Conservation (phyloP, 2,888 invertebrate species). For the Mythimna loreyi region DNA sequence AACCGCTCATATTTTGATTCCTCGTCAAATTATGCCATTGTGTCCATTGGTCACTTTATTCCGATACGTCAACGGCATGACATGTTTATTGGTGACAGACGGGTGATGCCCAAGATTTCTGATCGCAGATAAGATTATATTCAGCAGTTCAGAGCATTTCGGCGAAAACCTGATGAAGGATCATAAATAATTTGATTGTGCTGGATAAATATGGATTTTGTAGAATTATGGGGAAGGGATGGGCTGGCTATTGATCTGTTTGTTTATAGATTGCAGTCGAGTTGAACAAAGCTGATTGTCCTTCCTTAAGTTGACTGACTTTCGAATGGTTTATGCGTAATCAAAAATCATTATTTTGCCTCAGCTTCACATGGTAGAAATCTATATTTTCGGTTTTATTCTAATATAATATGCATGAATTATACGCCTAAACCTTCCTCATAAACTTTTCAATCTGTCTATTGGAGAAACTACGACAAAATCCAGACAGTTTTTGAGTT, state of each 20-base stretch:
- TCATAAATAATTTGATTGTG: conserved; percentile 64
- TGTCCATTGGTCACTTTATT: conserved; percentile 80
- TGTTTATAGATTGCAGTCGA: conserved; percentile 1
- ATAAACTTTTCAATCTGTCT: too few relatives aligned
- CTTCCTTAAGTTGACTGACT: background rate
- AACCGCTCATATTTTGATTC: conserved; percentile 77
- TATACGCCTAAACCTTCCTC: too few relatives aligned
- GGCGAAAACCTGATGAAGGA: conserved; percentile 67
- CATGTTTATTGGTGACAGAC: conserved; percentile 86
- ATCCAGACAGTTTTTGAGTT: too few relatives aligned
- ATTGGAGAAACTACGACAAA: too few relatives aligned
- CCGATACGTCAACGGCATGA: conserved; percentile 78
- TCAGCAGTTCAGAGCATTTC: conserved; percentile 73
- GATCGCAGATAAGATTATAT: conserved; percentile 84
- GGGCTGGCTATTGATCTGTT: conserved; percentile 18
- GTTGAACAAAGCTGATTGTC: background rate
- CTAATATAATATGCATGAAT: too few relatives aligned
- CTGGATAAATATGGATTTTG: conserved; percentile 53
- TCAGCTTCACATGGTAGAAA: too few relatives aligned
- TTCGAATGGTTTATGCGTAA: background rate
- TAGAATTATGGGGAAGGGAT: conserved; percentile 26
- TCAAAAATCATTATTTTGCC: background rate
- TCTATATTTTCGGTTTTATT: too few relatives aligned
- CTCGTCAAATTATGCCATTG: conserved; percentile 87
- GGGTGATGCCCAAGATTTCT: conserved; percentile 71